These are phyloP conservation scores for Glyphotaelius pellucidus DNA, from an alignment of 2,888 invertebrate genomes.

Conservation along the genomic window DNA sequence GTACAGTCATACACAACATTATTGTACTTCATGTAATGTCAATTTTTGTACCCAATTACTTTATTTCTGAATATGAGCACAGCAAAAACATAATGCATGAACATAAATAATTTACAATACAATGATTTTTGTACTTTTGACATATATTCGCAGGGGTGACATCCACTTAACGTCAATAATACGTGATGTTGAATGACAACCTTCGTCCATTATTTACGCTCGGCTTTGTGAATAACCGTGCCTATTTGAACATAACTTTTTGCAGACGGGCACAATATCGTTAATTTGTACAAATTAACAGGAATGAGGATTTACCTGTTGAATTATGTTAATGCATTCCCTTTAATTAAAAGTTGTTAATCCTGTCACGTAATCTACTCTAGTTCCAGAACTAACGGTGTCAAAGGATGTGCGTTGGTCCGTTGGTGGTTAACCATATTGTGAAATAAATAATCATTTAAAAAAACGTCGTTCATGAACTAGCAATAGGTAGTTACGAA, in stretches of 20 bases:
- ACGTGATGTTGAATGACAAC: not conserved
- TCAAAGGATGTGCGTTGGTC: too few species aligned
- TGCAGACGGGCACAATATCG: not conserved
- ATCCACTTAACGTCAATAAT: not conserved
- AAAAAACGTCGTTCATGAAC: too few species aligned
- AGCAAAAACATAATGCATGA: not conserved
- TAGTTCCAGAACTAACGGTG: too few species aligned
- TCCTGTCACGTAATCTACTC: too few species aligned
- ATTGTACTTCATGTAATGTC: not conserved
- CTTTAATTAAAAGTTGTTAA: too few species aligned
- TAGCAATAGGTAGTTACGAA: too few species aligned
- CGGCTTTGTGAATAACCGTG: not conserved
- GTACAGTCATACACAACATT: not conserved
- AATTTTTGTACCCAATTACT: not conserved
- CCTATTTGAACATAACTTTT: not conserved
- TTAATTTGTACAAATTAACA: not conserved
- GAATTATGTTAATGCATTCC: too few species aligned
- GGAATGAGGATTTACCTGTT: not conserved
- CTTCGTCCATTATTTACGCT: not conserved
- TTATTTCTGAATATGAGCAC: not conserved
- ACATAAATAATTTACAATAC: not conserved
- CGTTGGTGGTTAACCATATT: too few species aligned
- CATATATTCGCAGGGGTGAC: not conserved
- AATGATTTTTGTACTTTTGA: not conserved
- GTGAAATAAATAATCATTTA: too few species aligned